A percentile compares a stretch with the other conserved stretches of the same genome.
Conservation (phyloP, 2,888 invertebrate genomes). For the Amphipoea oculea region DNA sequence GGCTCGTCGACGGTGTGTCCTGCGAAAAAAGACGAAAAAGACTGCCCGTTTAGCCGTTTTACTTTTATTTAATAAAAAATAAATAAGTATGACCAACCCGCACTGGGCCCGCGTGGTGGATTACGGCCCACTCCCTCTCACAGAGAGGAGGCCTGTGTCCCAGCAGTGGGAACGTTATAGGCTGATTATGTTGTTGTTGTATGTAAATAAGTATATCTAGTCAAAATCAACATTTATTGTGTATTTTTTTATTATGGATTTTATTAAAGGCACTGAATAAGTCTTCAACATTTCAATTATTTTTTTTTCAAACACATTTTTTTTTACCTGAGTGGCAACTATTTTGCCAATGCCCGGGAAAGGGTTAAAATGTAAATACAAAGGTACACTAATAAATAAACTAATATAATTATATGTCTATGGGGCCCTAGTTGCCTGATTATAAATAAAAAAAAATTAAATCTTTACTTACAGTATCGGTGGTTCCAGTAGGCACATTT, state of each 20-base stretch:
- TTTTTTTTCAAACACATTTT: conserved; percentile 17
- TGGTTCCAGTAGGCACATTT: too few relatives aligned
- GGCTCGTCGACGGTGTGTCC: too few relatives aligned
- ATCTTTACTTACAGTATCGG: too few relatives aligned
- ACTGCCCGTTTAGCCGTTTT: conserved; percentile 24
- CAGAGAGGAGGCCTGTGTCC: too few relatives aligned
- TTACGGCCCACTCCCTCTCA: too few relatives aligned
- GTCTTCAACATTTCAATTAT: conserved; percentile 26
- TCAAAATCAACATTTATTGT: conserved; percentile 43
- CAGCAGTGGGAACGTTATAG: too few relatives aligned
- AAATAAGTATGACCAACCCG: too few relatives aligned
- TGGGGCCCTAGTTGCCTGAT: too few relatives aligned
- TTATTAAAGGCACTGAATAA: conserved; percentile 33
- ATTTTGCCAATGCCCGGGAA: conserved; percentile 31
- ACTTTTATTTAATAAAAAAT: conserved; percentile 36
- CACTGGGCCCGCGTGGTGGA: too few relatives aligned
- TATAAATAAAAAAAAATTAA: too few relatives aligned
- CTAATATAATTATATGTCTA: conserved; percentile 10
- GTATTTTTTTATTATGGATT: conserved; percentile 39
- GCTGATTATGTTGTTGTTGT: too few relatives aligned
- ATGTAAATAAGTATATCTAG: conserved; percentile 43
- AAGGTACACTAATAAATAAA: conserved; percentile 27
- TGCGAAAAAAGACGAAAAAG: too few relatives aligned
- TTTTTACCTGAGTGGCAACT: conserved; percentile 27
- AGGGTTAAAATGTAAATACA: conserved; percentile 34